Evolutionary conservation across 2,797 vertebrate genomes (phyloP).

Genomic region (Coracias cyanogaster): DNA sequence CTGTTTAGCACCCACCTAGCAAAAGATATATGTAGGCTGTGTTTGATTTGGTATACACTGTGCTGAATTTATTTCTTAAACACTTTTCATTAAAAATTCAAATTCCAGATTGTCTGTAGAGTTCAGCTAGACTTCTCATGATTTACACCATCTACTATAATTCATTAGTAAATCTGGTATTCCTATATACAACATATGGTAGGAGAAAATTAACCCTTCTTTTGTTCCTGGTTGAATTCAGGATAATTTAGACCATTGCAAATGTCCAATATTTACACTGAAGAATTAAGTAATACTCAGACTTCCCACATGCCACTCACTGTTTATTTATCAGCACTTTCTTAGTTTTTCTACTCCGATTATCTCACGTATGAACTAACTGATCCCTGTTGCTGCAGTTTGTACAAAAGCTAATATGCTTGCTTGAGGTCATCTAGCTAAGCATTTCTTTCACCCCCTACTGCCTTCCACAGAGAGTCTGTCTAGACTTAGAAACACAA

Average conservation of each 20-base stretch:
- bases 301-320: not conserved
- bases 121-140: not conserved
- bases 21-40: not conserved
- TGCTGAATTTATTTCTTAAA: not conserved
- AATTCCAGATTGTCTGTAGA: not conserved
- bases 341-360: not conserved
- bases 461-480: not conserved
- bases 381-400: not conserved
- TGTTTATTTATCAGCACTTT: not conserved
- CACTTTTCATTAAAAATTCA: not conserved
- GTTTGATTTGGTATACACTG: not conserved
- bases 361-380: not conserved
- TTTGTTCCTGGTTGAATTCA: not conserved
- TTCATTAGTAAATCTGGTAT: not conserved
- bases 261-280: not conserved
- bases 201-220: not conserved
- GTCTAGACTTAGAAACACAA: slow-evolving; percentile 16
- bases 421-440: not conserved
- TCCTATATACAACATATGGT: not conserved
- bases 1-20: not conserved
- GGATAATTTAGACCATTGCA: not conserved
- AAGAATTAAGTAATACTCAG: not conserved
- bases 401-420: not conserved
- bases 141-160: not conserved
- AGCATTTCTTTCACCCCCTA: not conserved